Evolutionary conservation across 2,113 vertebrate species (phyloP), one percentile per base, ranked within the genome.

Genomic region (Epinephelus moara): DNA sequence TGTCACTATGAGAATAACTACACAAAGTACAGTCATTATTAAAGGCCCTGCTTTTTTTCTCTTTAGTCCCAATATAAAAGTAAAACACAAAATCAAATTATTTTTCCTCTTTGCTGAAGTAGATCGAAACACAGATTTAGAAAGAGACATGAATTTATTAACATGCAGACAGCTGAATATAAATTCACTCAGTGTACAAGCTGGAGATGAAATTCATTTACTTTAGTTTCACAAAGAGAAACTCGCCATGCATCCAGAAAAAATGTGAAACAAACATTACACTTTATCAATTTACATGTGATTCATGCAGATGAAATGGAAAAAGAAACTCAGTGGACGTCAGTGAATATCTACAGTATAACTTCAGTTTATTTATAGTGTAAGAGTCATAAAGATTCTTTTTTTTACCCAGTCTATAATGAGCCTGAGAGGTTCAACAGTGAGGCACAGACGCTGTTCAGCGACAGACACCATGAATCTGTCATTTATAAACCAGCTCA

Each of bases 91-190:
- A 37, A 62, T 61, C 23, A 47, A 75, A 73, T 71, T 2, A 55
- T 23, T 73, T 71, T 61, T 55, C 27, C 27, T 57, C 14, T 19
- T 23, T 40, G 42, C 37, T 55, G 47, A 80, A 80, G 52, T 70
- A 59, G 52, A 53, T 64, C 15, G 8, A 71, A 71, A 57, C 3
- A 70, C 42, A 80, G 6, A 67, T 84, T 59, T 19, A 57, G 60
- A 75, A 10, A 25, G 55, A 72, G 23, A 55, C 9, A 23, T 62
- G 53, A 19, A 37, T 76, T 47, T 23, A 63, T 76, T 49, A 60
- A 13, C 0, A 2, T 21, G 14, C 57, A 69, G 33, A 74, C 33
- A n/a, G 64, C 21, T 57, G 52, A 27, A 70, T 80, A 75, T 57
- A 42, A 80, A 69, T 63, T 57, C 17, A 25, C 15, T 13, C 2